Base-by-base conservation (phyloP, 2,113 vertebrate species). In the Stegostoma tigrinum region DNA sequence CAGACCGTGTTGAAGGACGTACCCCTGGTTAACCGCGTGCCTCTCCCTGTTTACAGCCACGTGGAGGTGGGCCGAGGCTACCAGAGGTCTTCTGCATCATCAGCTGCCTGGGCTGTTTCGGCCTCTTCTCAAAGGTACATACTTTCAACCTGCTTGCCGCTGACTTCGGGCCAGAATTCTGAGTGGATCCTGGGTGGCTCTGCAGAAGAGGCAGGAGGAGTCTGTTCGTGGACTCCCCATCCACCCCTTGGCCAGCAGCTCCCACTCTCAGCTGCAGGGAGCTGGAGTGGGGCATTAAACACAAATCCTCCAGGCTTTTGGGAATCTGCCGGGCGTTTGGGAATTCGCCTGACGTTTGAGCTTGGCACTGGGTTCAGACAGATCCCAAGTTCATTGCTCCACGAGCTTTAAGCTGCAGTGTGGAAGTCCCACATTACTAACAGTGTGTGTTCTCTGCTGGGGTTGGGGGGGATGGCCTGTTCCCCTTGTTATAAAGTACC, bases 81-180 rank as follows among this genome's bases (percentile, higher is more conserved):
- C 99, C 99, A 0, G 98, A 98, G 96, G 99, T 99, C 2, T 99
- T 99, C 97, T 99, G 99, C 96, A 99, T 99, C 97, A 98, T 99
- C 97, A 99, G 99, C 97, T 98, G 97, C 78, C 95, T 99, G 61
- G 99, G 99, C 96, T 99, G 99, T 97, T 99, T 99, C 0, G 98
- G 98, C 87, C 97, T 99, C 42, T 99, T 99, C 97, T 98, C 99
- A 96, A 98, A 99, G 98, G 99, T 98, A 96, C 27, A 96, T 19
- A 42, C 19, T 24, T 8, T 17, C 42, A 0, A 7, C 12, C 64
- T 68, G 24, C 30, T 6, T 4, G 30, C 0, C 6, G 2, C 4
- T 83, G 6, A n/a, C 19, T 64, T 7, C 14, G 1, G 30, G 1
- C 2, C 72, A 34, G 30, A 34, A 30, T 75, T 7, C 30, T 75